Conservation (phyloP, 2,888 invertebrate species). For the Blera fallax region DNA sequence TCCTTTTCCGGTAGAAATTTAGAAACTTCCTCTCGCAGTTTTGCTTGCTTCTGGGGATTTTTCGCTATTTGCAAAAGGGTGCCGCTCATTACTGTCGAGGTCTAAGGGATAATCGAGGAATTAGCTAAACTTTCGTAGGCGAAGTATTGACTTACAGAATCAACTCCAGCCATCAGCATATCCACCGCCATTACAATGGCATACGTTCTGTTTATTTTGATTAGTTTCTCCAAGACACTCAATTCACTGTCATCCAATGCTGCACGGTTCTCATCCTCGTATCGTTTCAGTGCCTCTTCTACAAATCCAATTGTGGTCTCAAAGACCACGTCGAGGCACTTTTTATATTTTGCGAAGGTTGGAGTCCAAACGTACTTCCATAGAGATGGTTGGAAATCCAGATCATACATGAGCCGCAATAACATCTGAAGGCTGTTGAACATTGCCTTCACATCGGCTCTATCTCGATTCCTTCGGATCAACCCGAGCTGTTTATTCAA, state of each 20-base stretch:
- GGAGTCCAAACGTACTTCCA: conserved; percentile 75
- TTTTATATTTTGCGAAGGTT: conserved; percentile 74
- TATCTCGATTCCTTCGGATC: conserved; percentile 68
- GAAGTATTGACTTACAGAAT: conserved; percentile 85
- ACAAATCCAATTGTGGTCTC: conserved; percentile 77
- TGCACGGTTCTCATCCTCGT: conserved; percentile 74
- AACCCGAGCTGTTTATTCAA: conserved; percentile 76
- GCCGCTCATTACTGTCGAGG: conserved; percentile 75
- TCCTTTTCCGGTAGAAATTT: conserved; percentile 81
- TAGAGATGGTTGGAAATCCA: conserved; percentile 75
- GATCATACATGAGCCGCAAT: conserved; percentile 56
- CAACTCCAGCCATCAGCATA: conserved; percentile 88
- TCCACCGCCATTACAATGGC: conserved; percentile 87
- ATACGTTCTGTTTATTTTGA: conserved; percentile 84
- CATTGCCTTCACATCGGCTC: conserved; percentile 74
- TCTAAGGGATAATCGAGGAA: conserved; percentile 82
- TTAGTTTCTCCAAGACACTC: conserved; percentile 86
- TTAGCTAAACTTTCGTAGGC: not conserved
- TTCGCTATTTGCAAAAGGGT: conserved; percentile 82
- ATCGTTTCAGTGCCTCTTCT: conserved; percentile 76
- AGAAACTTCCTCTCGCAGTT: conserved; percentile 84
- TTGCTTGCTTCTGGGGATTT: conserved; percentile 86
- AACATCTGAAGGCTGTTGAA: conserved; percentile 72
- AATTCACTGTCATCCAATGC: conserved; percentile 82
- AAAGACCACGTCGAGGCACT: conserved; percentile 75